Base-by-base conservation (phyloP, 2,113 vertebrate species). In the Dipodomys ordii region DNA sequence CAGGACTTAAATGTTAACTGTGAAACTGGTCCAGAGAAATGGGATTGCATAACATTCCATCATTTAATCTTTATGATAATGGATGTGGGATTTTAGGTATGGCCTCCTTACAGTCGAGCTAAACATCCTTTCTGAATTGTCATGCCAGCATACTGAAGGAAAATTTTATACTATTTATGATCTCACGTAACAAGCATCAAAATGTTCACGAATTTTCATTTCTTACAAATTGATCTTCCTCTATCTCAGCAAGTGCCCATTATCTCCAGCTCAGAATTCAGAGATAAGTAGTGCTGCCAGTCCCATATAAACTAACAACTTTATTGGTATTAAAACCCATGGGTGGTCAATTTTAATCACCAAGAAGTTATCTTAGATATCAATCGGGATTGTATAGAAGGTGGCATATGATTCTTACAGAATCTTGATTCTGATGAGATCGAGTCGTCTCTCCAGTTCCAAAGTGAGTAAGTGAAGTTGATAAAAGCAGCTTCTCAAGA, bases 11-110 rank as follows among this genome's bases (percentile, higher is more conserved):
- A 85, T 83, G 93, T 94, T 83, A 93, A 81, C 80, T 78, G 46
- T 89, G 90, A 95, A 95, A 93, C 80, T 94, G 82, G 80, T n/a
- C 77, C 53, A 94, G 90, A 86, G 65, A 57, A 88, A 90, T 65
- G 79, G 35, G 27, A 64, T 74, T 83, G 78, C 3, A 28, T 69
- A 73, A 23, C 67, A 80, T 72, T 71, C 12, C 78, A 79, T 76
- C 35, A 83, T 67, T 76, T 84, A 74, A 87, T 79, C 46, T 57
- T 87, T 53, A 64, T 68, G 53, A 79, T 30, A 77, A 91, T 28
- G 27, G 83, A 92, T 53, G 85, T 0, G 5, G 27, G 25, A 22
- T 76, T 83, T 90, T 35, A 71, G 32, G 8, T 57, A 7, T 15
- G 60, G 28, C 23, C 60, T 88, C 30, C 3, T 71, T 30, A 35